Evolutionary conservation across 2,888 invertebrate species (phyloP).

Genomic region (Phania funesta): DNA sequence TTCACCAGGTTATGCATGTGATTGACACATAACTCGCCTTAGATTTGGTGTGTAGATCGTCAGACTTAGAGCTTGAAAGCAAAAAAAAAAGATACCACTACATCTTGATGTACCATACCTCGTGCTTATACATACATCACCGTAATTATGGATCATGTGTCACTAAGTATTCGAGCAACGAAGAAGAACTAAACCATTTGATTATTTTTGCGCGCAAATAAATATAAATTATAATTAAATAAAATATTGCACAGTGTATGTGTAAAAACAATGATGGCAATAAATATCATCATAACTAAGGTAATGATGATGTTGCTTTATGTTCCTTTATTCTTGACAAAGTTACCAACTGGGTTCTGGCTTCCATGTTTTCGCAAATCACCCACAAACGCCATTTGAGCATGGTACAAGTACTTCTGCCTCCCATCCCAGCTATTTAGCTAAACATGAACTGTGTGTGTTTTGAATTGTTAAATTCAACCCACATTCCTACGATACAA

Average conservation of each 20-base stretch:
- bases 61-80: too few species aligned
- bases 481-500: slow-evolving; percentile 1
- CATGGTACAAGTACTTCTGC: slow-evolving; percentile 30
- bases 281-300: not conserved
- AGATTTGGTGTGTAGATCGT: too few species aligned
- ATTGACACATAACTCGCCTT: too few species aligned
- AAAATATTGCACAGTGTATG: not conserved
- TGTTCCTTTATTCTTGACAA: slow-evolving; percentile 19
- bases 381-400: not conserved
- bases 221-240: not conserved
- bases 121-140: too few species aligned
- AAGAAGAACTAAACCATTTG: not conserved
- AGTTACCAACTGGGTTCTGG: slow-evolving; percentile 49
- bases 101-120: too few species aligned
- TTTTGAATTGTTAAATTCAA: slow-evolving; percentile 30
- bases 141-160: too few species aligned
- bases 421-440: not conserved
- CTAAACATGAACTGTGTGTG: not conserved
- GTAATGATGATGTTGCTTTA: slow-evolving; percentile 12
- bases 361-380: slow-evolving; percentile 49
- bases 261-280: not conserved
- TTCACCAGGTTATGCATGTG: too few species aligned
- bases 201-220: not conserved
- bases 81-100: too few species aligned
- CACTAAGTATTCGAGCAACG: too few species aligned